phyloP scores from a whole-genome alignment of 2,797 vertebrate species.

The Esox masquinongy region DNA sequence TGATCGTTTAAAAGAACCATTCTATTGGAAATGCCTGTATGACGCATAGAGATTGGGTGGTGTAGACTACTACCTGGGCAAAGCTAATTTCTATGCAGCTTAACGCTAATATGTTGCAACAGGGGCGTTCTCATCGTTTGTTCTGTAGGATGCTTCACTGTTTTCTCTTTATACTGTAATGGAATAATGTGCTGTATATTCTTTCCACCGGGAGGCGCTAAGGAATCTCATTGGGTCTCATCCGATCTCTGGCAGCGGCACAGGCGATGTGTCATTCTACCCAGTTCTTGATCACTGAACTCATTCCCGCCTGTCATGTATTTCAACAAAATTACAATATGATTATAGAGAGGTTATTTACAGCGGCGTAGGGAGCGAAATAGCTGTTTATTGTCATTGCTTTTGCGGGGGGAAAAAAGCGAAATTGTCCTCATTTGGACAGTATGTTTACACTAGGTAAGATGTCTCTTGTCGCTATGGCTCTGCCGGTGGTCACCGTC shows the following conservation, averaged over 20 bases:
- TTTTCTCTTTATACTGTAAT: background rate
- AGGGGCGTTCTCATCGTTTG: background rate
- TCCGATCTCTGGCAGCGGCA: constrained; percentile 41
- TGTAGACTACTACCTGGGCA: background rate
- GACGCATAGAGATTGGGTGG: background rate
- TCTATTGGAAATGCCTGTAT: background rate
- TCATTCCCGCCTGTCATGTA: constrained; percentile 22
- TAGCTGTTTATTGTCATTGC: background rate
- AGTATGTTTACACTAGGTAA: constrained; percentile 46
- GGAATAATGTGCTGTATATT: constrained; percentile 2
- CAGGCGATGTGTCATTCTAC: constrained; percentile 61
- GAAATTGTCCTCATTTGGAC: background rate
- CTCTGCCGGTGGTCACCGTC: constrained; percentile 61
- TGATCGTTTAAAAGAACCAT: background rate
- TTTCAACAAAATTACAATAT: constrained; percentile 26
- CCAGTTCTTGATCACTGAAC: constrained; percentile 43
- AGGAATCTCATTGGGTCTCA: constrained; percentile 15
- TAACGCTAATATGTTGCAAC: background rate
- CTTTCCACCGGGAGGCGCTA: constrained; percentile 3
- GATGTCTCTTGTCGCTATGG: constrained; percentile 61
- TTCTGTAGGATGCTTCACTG: background rate
- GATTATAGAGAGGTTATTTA: constrained; percentile 25
- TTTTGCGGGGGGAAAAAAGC: background rate
- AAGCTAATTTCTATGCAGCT: background rate
- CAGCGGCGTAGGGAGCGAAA: constrained; percentile 17